Base-by-base conservation (phyloP, 2,888 invertebrate genomes). In the Aleiodes testaceus region DNA sequence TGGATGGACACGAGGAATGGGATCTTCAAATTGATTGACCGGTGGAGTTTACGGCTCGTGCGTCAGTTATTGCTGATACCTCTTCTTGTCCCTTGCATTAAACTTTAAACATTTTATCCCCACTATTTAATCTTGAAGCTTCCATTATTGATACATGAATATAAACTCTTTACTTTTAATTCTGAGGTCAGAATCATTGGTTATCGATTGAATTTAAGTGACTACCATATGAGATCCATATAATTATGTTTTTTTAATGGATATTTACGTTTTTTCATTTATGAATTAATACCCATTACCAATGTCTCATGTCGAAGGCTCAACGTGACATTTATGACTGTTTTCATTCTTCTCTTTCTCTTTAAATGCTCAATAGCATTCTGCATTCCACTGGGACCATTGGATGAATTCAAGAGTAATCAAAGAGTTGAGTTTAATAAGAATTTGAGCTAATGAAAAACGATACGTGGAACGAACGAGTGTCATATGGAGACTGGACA, bases 11-110 rank as follows among this genome's bases (percentile, higher is more conserved):
- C 53, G 30, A 55, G 53, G 47, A 70, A 65, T 53, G 65, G 47
- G 55, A 55, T 65, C 52, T 71, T 71, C 18, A 71, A 66, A 71
- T 71, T 71, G 70, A 71, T 71, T 71, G 70, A 66, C 66, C 64
- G 44, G 66, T 71, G 61, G 36, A 61, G 70, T 70, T 70, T 70
- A 70, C 70, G 59, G 70, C 66, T 66, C 70, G 66, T 70, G 70
- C 66, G 66, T 66, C 70, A 66, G 61, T 71, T 71, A 71, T 71
- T 71, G 66, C 66, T 18, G 61, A 71, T 66, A 63, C 64, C 44
- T 44, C 16, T 47, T 52, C 42, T 45, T 55, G 44, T 65, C 45
- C 42, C 53, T 59, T 55, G 49, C 36, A 45, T 22, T 66, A 61
- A 59, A 49, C 65, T 70, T 53, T 42, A 18, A 11, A 59, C 42